Evolutionary conservation across 2,797 vertebrate species (phyloP).

Genomic region (Tachyglossus aculeatus): DNA sequence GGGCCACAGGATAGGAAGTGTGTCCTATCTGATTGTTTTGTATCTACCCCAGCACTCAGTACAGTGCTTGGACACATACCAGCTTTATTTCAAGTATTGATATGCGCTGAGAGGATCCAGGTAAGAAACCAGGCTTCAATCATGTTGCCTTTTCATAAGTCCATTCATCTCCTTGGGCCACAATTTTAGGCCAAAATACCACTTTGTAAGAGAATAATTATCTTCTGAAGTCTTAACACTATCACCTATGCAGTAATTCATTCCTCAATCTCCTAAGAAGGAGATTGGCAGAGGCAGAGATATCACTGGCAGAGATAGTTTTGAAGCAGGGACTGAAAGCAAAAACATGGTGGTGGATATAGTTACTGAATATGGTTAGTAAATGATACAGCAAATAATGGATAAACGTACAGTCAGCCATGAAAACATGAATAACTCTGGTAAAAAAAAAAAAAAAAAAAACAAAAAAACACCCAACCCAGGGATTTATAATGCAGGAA

Average conservation of each 20-base stretch:
- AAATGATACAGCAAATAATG: conserved; percentile 10
- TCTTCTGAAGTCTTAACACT: conserved; percentile 7
- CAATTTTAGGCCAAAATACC: neutral
- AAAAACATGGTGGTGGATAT: conserved; percentile 25
- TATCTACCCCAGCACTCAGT: too few species aligned
- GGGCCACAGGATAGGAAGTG: too few species aligned
- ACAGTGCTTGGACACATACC: too few species aligned
- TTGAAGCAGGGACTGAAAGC: conserved; percentile 42
- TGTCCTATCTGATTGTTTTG: too few species aligned
- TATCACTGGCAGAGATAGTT: conserved; percentile 47
- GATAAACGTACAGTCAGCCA: neutral
- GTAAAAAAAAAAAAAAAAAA: too few species aligned
- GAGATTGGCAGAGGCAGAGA: conserved; percentile 27
- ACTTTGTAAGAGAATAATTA: conserved; percentile 33
- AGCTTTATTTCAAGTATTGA: too few species aligned
- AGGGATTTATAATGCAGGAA: too few species aligned
- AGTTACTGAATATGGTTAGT: conserved; percentile 28
- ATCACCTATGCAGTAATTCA: conserved; percentile 34
- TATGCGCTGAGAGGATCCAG: too few species aligned
- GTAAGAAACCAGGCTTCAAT: too few species aligned
- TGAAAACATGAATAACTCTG: neutral
- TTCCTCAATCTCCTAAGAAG: conserved; percentile 20
- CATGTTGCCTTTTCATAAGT: too few species aligned
- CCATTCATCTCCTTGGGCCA: too few species aligned
- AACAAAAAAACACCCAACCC: too few species aligned